Conservation (phyloP, 2,113 vertebrate species). For the Andinoacara biseriatus region DNA sequence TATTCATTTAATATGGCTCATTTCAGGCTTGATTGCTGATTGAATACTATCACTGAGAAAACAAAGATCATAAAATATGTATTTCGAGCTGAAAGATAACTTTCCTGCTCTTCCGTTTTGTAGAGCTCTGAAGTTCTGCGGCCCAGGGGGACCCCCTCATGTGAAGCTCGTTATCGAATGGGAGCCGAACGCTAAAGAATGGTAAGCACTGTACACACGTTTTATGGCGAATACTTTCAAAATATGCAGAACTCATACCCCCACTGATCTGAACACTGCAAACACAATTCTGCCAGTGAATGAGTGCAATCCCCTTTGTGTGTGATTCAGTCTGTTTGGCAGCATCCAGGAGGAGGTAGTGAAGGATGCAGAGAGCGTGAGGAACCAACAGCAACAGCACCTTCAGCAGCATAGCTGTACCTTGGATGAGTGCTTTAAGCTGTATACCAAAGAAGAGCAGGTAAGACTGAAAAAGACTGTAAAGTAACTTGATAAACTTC, state of each 20-base stretch:
- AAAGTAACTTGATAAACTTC: background rate
- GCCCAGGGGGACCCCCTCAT: conserved; percentile 84
- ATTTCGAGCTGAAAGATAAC: background rate
- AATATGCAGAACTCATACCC: background rate
- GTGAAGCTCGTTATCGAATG: conserved; percentile 89
- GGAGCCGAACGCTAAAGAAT: conserved; percentile 84
- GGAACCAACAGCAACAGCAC: conserved; percentile 88
- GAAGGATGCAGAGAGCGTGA: conserved; percentile 89
- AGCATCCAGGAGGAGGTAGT: conserved; percentile 91
- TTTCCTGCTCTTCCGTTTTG: background rate
- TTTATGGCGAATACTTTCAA: background rate
- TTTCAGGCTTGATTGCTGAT: background rate
- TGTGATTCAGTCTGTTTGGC: conserved; percentile 86
- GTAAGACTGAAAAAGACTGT: conserved; percentile 66
- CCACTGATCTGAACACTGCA: background rate
- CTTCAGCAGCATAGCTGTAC: conserved; percentile 92
- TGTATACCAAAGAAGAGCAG: conserved; percentile 99
- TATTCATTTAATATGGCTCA: background rate
- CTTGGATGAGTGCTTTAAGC: conserved; percentile 93
- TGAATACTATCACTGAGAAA: background rate
- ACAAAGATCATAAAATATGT: background rate
- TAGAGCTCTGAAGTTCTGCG: conserved; percentile 87
- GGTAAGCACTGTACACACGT: conserved; percentile 24
- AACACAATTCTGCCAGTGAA: background rate
- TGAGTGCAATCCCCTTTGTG: background rate